Evolutionary conservation across 2,113 vertebrate genomes (phyloP).

Genomic region (Illadopsis cleaveri): DNA sequence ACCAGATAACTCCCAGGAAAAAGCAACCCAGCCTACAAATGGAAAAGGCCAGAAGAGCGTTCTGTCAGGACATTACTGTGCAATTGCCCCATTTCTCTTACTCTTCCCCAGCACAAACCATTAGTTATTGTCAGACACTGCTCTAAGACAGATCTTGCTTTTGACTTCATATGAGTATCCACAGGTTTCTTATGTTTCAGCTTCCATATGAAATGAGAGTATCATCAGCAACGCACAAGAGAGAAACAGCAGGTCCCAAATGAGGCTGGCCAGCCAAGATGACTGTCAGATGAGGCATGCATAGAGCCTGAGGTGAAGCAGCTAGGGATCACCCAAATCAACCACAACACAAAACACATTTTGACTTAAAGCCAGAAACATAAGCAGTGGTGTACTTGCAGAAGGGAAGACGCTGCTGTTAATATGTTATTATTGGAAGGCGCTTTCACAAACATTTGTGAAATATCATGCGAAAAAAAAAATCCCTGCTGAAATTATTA

Average conservation of each 20-base stretch:
- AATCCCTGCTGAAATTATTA: slow-evolving; percentile 1
- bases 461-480: background rate
- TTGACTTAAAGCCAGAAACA: background rate
- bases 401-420: background rate
- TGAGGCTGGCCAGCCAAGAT: background rate
- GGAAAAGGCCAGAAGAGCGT: background rate
- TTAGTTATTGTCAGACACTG: background rate
- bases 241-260: background rate
- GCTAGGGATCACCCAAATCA: background rate
- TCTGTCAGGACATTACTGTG: background rate
- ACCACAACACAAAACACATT: background rate
- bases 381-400: background rate
- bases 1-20: background rate
- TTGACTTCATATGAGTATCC: background rate
- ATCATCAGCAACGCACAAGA: accelerated
- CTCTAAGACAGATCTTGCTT: background rate
- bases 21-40: background rate
- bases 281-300: background rate
- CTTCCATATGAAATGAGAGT: background rate
- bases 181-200: background rate
- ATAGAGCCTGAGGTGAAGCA: background rate
- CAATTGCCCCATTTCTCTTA: background rate
- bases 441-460: background rate
- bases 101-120: accelerated
- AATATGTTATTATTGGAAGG: slow-evolving; percentile 28